Conservation (phyloP, 2,797 vertebrate genomes). For the Pangasius macronema region DNA sequence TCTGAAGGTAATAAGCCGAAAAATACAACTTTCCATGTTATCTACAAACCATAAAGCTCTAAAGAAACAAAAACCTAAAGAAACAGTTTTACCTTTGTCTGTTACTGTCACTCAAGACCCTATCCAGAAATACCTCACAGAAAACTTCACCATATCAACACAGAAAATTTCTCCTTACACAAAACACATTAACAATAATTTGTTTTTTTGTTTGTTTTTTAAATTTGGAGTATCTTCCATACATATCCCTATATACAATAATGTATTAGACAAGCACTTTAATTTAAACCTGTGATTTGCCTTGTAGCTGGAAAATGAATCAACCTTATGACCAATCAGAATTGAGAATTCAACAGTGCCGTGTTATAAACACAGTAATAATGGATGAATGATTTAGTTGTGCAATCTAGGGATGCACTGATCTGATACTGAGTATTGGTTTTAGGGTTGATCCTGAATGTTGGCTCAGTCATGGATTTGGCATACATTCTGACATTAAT, state of each 20-base stretch:
- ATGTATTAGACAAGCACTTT: neutral
- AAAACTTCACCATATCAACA: neutral
- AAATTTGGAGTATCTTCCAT: neutral
- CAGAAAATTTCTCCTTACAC: neutral
- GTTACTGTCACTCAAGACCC: neutral
- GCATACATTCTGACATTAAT: neutral
- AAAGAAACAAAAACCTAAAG: neutral
- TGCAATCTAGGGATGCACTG: neutral
- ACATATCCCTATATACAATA: neutral
- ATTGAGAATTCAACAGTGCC: neutral
- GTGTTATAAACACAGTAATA: neutral
- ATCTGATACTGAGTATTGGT: neutral
- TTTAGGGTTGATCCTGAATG: neutral
- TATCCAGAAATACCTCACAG: neutral
- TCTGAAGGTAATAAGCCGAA: neutral
- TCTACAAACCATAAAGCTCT: neutral
- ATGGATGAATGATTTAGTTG: neutral
- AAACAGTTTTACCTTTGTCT: neutral
- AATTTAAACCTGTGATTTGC: neutral
- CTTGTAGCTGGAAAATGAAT: neutral
- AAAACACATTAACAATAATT: neutral
- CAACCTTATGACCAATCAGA: neutral
- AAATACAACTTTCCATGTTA: neutral
- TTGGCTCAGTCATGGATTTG: neutral
- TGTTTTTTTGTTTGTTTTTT: neutral